A percentile compares a stretch with the other conserved stretches of the same genome.
phyloP scores from a whole-genome alignment of 2,113 vertebrate species.

The Prunella fulvescens region DNA sequence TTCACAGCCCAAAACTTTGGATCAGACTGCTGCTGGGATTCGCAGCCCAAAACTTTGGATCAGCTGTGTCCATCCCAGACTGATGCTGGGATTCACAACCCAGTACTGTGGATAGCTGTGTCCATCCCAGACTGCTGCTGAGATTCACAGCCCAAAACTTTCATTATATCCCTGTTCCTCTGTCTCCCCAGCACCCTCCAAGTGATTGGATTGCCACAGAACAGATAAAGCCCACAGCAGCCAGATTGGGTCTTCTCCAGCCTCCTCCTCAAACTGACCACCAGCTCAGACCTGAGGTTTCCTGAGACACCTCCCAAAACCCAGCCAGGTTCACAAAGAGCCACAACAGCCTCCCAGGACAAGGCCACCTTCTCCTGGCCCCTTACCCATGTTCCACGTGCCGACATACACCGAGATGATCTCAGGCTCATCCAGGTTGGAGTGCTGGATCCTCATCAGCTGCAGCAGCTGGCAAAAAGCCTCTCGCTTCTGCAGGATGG shows the following conservation, averaged over 20 bases:
- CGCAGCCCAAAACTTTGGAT: too few relatives aligned
- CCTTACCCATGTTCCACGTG: constrained; percentile 89
- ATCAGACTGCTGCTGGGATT: too few relatives aligned
- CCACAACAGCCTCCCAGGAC: neutral
- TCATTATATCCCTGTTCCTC: neutral
- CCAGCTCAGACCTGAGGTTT: neutral
- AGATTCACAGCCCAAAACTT: neutral
- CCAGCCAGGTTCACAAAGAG: rapidly evolving
- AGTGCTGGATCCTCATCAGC: constrained; percentile 81
- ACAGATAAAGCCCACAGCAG: neutral
- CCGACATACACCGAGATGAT: constrained; percentile 84
- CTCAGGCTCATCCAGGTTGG: constrained; percentile 78
- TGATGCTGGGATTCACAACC: too few relatives aligned
- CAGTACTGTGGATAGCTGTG: too few relatives aligned
- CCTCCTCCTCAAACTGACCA: neutral
- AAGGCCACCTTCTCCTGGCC: neutral
- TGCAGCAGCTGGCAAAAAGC: constrained; percentile 86
- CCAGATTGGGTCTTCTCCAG: neutral
- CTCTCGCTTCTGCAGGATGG: constrained; percentile 73
- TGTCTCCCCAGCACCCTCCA: neutral
- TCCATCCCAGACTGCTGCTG: too few relatives aligned
- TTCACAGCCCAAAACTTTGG: too few relatives aligned
- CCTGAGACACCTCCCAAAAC: neutral
- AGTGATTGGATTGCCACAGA: rapidly evolving
- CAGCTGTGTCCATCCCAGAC: too few relatives aligned